Conservation (phyloP, 23 tunicate genomes). For the Phallusia fumigata region DNA sequence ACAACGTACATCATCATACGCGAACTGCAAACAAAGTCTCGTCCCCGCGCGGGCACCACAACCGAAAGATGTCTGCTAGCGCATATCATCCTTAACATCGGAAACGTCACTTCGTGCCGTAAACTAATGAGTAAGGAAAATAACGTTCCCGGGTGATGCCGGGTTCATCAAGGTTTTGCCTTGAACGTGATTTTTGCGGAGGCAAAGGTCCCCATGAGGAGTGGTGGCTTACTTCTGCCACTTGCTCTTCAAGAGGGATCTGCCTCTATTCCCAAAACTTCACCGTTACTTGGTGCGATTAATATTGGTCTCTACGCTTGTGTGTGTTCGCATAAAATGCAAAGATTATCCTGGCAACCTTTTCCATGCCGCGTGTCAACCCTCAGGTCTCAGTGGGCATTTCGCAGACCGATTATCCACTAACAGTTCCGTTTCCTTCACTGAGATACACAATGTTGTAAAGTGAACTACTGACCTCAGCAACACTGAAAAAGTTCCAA, state of each 20-base stretch:
- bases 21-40: no score
- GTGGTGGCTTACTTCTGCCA: slow-evolving; percentile 69
- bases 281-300: no score
- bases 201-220: slow-evolving; percentile 70
- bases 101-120: slow-evolving; percentile 63
- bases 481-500: slow-evolving; percentile 67
- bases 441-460: no score
- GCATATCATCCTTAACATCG: not conserved
- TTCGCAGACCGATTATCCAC: no score
- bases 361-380: no score
- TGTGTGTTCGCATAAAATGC: no score
- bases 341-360: no score
- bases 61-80: not conserved
- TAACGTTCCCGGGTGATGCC: slow-evolving; percentile 92
- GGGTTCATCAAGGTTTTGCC: slow-evolving; percentile 76
- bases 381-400: no score
- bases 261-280: slow-evolving; percentile 33
- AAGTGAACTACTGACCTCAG: slow-evolving; percentile 42
- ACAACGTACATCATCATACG: no score
- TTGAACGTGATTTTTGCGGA: slow-evolving; percentile 75
- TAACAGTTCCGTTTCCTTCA: no score
- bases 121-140: slow-evolving; percentile 99
- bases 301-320: no score
- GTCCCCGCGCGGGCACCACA: not conserved
- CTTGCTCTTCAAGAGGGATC: slow-evolving; percentile 70